These are phyloP conservation scores for Octonoba sinensis DNA, from an alignment of 2,888 invertebrate genomes.

Conservation along the genomic window DNA sequence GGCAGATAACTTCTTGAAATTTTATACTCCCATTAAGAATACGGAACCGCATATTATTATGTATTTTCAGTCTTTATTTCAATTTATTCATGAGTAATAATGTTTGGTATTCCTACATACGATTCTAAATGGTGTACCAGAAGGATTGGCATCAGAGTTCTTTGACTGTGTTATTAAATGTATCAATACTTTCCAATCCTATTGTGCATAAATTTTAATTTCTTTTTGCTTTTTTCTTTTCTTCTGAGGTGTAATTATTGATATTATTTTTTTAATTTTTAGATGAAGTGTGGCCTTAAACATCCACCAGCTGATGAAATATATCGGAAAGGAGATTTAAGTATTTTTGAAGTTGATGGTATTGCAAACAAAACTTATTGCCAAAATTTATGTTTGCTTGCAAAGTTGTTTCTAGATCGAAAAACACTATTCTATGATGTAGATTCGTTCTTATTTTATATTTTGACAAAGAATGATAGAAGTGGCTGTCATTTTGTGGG, in stretches of 20 bases:
- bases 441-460: slow-evolving; percentile 98
- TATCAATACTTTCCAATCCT: too few species aligned
- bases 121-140: too few species aligned
- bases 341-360: slow-evolving; percentile 92
- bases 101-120: too few species aligned
- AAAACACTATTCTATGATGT: slow-evolving; percentile 99
- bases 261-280: slow-evolving; percentile 52
- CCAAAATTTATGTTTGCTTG: slow-evolving; percentile 95
- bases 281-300: slow-evolving; percentile 88
- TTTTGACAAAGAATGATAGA: slow-evolving; percentile 91
- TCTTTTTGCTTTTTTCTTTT: too few species aligned
- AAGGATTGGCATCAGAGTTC: too few species aligned
- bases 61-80: too few species aligned
- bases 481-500: slow-evolving; percentile 96
- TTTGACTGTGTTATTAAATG: too few species aligned
- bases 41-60: too few species aligned
- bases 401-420: slow-evolving; percentile 97
- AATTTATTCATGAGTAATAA: too few species aligned
- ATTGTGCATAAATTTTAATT: too few species aligned
- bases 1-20: too few species aligned
- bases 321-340: slow-evolving; percentile 85
- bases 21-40: too few species aligned
- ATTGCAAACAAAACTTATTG: slow-evolving; percentile 97
- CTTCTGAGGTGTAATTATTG: neutral
- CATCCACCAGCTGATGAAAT: slow-evolving; percentile 99